Evolutionary conservation across 2,113 vertebrate genomes (phyloP), one percentile per base, ranked within the genome.

Genomic region (Vidua chalybeata): DNA sequence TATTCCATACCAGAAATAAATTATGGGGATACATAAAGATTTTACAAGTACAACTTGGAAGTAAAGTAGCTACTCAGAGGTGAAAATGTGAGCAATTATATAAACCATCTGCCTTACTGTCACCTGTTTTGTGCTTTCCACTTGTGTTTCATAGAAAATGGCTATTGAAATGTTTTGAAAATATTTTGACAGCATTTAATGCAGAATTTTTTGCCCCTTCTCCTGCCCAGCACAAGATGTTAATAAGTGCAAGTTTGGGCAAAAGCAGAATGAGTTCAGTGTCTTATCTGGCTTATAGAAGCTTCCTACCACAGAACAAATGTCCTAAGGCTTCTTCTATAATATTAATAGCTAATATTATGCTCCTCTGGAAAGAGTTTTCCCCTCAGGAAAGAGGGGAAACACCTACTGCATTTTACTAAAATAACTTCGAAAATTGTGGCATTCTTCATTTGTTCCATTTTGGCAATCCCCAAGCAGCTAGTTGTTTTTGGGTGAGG

Each of bases 1-100:
- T 91, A 77, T 95, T 86, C 48, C 52, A 45, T 35, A 80, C 8
- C 59, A 77, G 67, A 71, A 88, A 67, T 90, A 96, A 88, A 73
- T 83, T 3, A 71, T 71, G 51, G 39, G 21, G 59, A 39, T 83
- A 52, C 13, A 55, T 77, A 84, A 88, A 83, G 27, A 27, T 77
- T 95, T 94, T 88, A n/a, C 37, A 86, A 85, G 31, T 66, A 68
- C 35, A 85, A 45, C 39, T 45, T 88, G 30, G 52, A 83, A 45
- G 75, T 55, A 71, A 90, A 76, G 63, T 17, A 94, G 46, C 58
- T 54, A 56, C 52, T 85, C 43, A 45, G 58, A 81, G 55, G 18
- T 67, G n/a, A 56, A 93, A 80, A 81, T 49, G 35, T 56, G 33
- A 80, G 51, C 35, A 74, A 4, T 45, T 39, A 52, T 80, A 86